phyloP scores from a whole-genome alignment of 2,888 invertebrate genomes.

The Tetanocera ferruginea region DNA sequence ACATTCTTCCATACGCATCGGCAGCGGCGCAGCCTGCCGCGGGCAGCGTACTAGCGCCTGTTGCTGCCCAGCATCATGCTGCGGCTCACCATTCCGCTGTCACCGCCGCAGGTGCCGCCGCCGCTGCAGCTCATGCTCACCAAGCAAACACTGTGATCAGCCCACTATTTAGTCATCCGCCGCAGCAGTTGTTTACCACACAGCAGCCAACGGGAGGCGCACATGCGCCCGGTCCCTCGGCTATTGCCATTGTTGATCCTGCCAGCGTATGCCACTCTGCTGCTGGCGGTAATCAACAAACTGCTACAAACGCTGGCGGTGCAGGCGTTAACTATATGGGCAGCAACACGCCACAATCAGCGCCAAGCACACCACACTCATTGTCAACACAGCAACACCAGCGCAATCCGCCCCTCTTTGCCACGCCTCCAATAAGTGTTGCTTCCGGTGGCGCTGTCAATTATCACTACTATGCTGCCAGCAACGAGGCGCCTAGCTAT shows the following conservation, averaged over 20 bases:
- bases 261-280: constrained; percentile 39
- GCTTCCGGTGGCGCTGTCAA: constrained; percentile 53
- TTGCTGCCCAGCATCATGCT: constrained; percentile 38
- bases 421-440: constrained; percentile 67
- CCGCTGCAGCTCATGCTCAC: constrained; percentile 57
- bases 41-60: constrained; percentile 42
- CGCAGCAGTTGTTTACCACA: constrained; percentile 39
- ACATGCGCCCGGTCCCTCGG: constrained; percentile 57
- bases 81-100: constrained; percentile 47
- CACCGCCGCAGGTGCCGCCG: constrained; percentile 48
- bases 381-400: constrained; percentile 50
- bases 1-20: constrained; percentile 67
- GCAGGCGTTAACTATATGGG: constrained; percentile 48
- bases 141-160: constrained; percentile 67
- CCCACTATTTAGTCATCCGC: constrained; percentile 59
- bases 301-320: constrained; percentile 36
- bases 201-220: constrained; percentile 49
- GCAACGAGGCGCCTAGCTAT: constrained; percentile 43
- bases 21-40: constrained; percentile 54
- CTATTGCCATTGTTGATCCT: constrained; percentile 53
- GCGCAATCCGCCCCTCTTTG: constrained; percentile 67
- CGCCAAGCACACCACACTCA: constrained; percentile 68
- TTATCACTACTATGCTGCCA: constrained; percentile 58
- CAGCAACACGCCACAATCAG: constrained; percentile 64
- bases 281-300: not conserved